Base-by-base conservation (phyloP, 2,888 invertebrate genomes). In the Nowickia ferox region DNA sequence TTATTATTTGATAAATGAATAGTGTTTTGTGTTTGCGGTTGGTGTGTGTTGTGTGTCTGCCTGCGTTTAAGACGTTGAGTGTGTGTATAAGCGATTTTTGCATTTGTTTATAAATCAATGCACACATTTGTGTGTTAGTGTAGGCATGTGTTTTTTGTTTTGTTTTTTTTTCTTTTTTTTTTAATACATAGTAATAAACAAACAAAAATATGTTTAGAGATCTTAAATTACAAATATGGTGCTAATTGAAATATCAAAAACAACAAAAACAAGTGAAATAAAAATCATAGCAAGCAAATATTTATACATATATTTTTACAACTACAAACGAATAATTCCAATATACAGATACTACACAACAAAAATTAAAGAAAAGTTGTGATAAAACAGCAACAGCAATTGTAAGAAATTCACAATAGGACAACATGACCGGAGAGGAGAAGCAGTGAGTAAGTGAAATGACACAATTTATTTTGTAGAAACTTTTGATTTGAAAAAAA, bases 211-310 rank as follows among this genome's bases (percentile, higher is more conserved):
- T 66, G 72, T 77, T 83, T 72, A 77, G 79, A 79, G 71, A 86
- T 86, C 82, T 86, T 83, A 71, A 79, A 71, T 83, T 83, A 86
- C 82, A 83, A 75, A 83, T 86, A 79, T 79, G 79, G 86, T 86
- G 86, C 71, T 86, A 86, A 86, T 86, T 86, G 82, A 86, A 75
- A 83, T 79, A 86, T 79, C 71, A 82, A 71, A 61, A 66, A 48
- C 76, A 80, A 75, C 51, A 63, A 77, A 42, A 78, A 63, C 46
- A 63, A 38, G 11, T 40, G 55, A 17, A 19, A 59, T 42, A 44
- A 71, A 72, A 69, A 83, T 81, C 66, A 81, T 59, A 42, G 68
- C 66, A 59, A 80, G 42, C 57, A 66, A 66, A 48, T 48, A 48
- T 74, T 57, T 57, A 57, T 19, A 57, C 38, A 48, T 4, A 19